Evolutionary conservation across 2,888 invertebrate genomes (phyloP).

Genomic region (Meiosimyza platycephala): DNA sequence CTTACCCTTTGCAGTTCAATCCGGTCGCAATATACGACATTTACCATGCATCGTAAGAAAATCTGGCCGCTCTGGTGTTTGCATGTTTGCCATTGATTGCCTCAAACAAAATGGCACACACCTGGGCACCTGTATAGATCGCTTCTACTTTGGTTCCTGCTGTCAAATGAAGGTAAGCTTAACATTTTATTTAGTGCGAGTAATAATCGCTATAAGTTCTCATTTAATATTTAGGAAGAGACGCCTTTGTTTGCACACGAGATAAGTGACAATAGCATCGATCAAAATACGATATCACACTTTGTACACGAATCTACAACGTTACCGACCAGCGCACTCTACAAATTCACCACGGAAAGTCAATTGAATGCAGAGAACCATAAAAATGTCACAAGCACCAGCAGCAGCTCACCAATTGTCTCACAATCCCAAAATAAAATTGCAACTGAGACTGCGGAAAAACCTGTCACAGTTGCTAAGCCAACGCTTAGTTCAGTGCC

Average conservation of each 20-base stretch:
- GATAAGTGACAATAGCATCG: constrained; percentile 67
- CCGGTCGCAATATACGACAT: constrained; percentile 89
- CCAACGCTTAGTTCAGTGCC: constrained; percentile 10
- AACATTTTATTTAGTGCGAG: neutral
- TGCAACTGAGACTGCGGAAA: constrained; percentile 17
- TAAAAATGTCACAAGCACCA: constrained; percentile 15
- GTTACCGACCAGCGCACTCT: constrained; percentile 58
- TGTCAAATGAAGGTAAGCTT: constrained; percentile 76
- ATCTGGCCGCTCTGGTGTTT: constrained; percentile 83
- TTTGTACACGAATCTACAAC: constrained; percentile 64
- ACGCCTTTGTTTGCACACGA: constrained; percentile 60
- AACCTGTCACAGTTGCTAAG: constrained; percentile 18
- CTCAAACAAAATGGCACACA: constrained; percentile 91
- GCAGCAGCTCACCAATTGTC: constrained; percentile 32
- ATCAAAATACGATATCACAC: constrained; percentile 67
- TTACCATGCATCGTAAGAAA: constrained; percentile 87
- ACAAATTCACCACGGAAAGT: constrained; percentile 58
- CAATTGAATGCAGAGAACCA: constrained; percentile 30
- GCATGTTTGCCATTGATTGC: constrained; percentile 95
- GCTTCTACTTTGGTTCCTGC: constrained; percentile 94
- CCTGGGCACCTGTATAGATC: constrained; percentile 90
- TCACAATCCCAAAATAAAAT: constrained; percentile 33
- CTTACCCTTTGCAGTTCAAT: constrained; percentile 74
- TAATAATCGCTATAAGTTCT: constrained; percentile 39
- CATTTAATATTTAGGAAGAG: constrained; percentile 49